Percentiles rank a stretch among this genome's conserved stretches.
Evolutionary conservation across 2,888 invertebrate genomes (phyloP).

Genomic region (Sesamia inferens): DNA sequence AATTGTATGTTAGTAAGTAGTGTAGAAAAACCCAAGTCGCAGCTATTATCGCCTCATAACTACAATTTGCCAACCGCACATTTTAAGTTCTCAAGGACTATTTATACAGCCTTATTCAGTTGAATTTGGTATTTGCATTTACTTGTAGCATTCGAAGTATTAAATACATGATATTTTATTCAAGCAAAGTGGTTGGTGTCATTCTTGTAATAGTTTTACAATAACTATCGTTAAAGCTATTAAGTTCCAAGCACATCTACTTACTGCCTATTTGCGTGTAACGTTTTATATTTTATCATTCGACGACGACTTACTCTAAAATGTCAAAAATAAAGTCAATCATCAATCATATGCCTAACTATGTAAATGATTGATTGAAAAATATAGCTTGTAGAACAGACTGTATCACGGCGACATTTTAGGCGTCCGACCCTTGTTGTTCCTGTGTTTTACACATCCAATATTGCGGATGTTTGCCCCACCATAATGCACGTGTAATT

Average conservation of each 20-base stretch:
- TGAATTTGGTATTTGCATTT: background rate
- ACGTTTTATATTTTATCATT: background rate
- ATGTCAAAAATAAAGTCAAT: background rate
- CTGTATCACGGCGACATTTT: slow-evolving; percentile 12
- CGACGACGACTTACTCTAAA: background rate
- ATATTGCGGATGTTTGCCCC: slow-evolving; percentile 55
- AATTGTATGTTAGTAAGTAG: slow-evolving; percentile 7
- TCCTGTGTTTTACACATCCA: slow-evolving; percentile 46
- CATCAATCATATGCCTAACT: no score
- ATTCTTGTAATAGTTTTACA: background rate
- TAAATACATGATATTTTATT: background rate
- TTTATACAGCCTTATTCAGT: slow-evolving; percentile 13
- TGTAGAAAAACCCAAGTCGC: slow-evolving; percentile 18
- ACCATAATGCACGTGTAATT: slow-evolving; percentile 63
- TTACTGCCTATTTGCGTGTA: background rate
- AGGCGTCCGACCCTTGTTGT: slow-evolving; percentile 7
- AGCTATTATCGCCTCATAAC: slow-evolving; percentile 6
- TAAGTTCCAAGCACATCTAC: background rate
- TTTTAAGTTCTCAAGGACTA: slow-evolving; percentile 40
- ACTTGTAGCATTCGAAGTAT: slow-evolving; percentile 2
- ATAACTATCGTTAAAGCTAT: background rate
- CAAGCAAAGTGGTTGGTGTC: background rate
- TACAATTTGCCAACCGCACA: slow-evolving; percentile 24
- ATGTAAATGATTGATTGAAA: no score
- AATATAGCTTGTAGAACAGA: background rate